A percentile compares a stretch with the other conserved stretches of the same genome.
Evolutionary conservation across 1,140 invertebrate genomes (phyloP).

Genomic region (Scaptodrosophila lebanonensis): DNA sequence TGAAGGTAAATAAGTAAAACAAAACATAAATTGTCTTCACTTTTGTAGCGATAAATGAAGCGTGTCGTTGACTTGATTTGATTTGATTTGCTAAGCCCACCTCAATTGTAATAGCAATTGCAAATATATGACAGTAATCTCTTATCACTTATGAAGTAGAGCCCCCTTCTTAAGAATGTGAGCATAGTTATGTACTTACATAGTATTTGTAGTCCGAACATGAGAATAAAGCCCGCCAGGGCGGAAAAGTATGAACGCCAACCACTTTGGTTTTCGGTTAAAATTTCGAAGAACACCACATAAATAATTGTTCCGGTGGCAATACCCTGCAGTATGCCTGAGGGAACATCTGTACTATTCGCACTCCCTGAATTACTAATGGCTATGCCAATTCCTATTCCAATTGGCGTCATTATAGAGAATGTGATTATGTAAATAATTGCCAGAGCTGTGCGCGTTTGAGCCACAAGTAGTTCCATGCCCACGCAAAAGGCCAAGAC

Average conservation of each 20-base stretch:
- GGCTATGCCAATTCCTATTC: conserved; percentile 84
- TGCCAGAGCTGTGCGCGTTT: conserved; percentile 81
- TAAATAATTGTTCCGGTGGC: conserved; percentile 92
- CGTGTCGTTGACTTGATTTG: too few species aligned
- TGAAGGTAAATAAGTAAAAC: too few species aligned
- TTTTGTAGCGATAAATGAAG: too few species aligned
- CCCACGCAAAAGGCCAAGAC: conserved; percentile 93
- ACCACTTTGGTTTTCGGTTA: conserved; percentile 86
- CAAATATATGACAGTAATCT: too few species aligned
- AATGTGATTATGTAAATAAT: conserved; percentile 86
- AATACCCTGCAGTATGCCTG: conserved; percentile 87
- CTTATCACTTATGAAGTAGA: too few species aligned
- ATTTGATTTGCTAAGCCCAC: too few species aligned
- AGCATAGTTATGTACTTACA: conserved; percentile 81
- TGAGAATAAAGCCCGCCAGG: conserved; percentile 85
- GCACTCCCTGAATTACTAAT: conserved; percentile 80
- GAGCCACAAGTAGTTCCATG: conserved; percentile 84
- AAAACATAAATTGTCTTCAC: too few species aligned
- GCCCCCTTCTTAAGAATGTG: conserved; percentile 1
- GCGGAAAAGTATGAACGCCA: conserved; percentile 84
- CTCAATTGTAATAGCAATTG: too few species aligned
- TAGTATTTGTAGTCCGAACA: conserved; percentile 86
- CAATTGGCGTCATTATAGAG: conserved; percentile 87
- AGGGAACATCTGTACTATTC: conserved; percentile 80
- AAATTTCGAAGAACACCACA: conserved; percentile 94